Percentiles rank a stretch among this genome's conserved stretches.
phyloP scores from a whole-genome alignment of 2,113 vertebrate species.

The Orcinus orca region DNA sequence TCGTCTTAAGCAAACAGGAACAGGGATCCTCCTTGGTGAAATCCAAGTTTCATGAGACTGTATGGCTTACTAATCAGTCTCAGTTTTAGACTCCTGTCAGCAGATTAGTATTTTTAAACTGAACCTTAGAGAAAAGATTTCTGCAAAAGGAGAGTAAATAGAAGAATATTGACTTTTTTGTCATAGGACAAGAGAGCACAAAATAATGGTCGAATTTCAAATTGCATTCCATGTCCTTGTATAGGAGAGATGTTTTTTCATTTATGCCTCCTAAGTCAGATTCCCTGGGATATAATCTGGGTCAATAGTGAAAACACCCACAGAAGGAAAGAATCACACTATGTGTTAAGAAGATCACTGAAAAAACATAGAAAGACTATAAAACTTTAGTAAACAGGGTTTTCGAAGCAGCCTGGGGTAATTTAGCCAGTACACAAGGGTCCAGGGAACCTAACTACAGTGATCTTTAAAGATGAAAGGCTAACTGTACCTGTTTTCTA shows the following conservation, averaged over 20 bases:
- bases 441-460: neutral
- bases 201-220: slow-evolving; percentile 37
- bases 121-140: slow-evolving; percentile 18
- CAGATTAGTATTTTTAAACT: neutral
- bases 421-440: neutral
- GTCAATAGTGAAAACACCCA: neutral
- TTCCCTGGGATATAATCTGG: neutral
- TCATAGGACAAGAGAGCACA: neutral
- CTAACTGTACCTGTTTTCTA: neutral
- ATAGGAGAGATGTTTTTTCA: neutral
- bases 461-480: neutral
- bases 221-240: neutral
- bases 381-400: neutral
- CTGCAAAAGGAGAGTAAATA: neutral
- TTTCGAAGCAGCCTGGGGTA: neutral
- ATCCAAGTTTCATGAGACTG: neutral
- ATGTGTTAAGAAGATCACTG: neutral
- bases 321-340: neutral
- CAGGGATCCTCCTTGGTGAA: neutral
- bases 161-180: slow-evolving; percentile 22
- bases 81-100: neutral
- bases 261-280: neutral
- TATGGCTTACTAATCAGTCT: neutral
- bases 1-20: neutral
- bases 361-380: neutral